Base-by-base conservation (phyloP, 2,888 invertebrate genomes). In the Lasioglossum figueresi region DNA sequence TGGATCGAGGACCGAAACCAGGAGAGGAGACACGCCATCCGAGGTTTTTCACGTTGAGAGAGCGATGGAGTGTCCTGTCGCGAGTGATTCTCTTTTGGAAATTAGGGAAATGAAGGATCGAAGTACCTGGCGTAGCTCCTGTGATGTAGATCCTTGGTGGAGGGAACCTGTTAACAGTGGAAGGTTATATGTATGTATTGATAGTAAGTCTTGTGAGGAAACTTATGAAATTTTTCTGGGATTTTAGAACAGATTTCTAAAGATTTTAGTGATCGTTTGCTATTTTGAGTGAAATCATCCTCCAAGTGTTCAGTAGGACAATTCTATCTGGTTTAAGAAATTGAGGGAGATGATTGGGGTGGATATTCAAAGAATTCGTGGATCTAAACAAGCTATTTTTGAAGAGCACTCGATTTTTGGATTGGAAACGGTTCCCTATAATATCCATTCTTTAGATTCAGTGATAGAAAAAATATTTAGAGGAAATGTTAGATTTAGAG, bases 1-100 rank as follows among this genome's bases (percentile, higher is more conserved):
- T 71, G 14, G 68, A 34, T 37, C 52, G 52, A 48, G 40, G 12
- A 80, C 1, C 43, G 37, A 70, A 40, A 52, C 45, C 6, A 43
- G 37, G 63, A 70, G 88, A 89, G 89, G 87, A 87, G 89, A 77
- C 56, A 84, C 90, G 85, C 88, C 88, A 88, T 88, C 89, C 86
- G 88, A 81, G 72, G 48, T 83, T 85, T 34, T 78, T 88, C 63
- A 88, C 77, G 79, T 79, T 74, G 82, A 79, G 56, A 37, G 23
- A 71, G 76, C 80, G 83, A 77, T 63, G 48, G 10, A 16, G 23
- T n/a, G 66, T 66, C 73, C 45, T 70, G 68, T 74, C 72, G 48
- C 52, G 52, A 63, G 52, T 48, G 31, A 16, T 56, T 23, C 14
- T n/a, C 16, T n/a, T 12, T 0, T 19, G 10, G 19, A 19, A 1